Base-by-base conservation (phyloP, 1,140 invertebrate genomes). In the Saccostrea echinata region DNA sequence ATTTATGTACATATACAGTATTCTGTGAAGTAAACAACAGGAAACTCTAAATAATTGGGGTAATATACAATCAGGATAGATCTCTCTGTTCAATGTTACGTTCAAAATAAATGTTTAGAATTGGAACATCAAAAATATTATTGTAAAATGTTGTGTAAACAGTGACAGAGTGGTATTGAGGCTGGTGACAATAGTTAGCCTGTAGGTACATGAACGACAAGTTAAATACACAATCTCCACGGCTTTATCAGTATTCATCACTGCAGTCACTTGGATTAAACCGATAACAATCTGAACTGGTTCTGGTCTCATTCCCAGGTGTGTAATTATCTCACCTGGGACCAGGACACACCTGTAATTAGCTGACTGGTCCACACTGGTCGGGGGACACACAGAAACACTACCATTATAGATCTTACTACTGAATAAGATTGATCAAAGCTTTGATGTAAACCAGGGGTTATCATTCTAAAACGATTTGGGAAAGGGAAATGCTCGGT, bases 271-370 rank as follows among this genome's bases (percentile, higher is more conserved):
- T 33, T 80, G 71, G 27, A 80, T 80, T 30, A 18, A 53, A 24
- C 24, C 21, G n/a, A 83, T 53, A 52, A 8, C 52, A 43, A 51
- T 52, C 52, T 21, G 33, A 27, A n/a, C 18, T 18, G 52, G n/a
- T 83, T 51, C 43, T 51, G 33, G 12, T 30, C 64, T 11, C 68
- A 11, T 30, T 13, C 68, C 68, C 27, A 76, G 68, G 68, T 76
- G 68, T 76, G 27, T 18, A 12, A 76, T 76, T 76, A 76, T 76
- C 68, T 76, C 68, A 76, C 68, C 68, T 76, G 68, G 11, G 68
- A 76, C 55, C 27, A 30, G 68, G 27, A 27, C 12, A 76, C 68
- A 76, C 68, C 68, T 76, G 68, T 76, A 76, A 76, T 76, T 76
- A 76, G 27, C 27, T 30, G 13, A 30, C 68, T 76, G 30, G 35